Base-by-base conservation (phyloP, 2,113 vertebrate genomes). In the Panurus biarmicus region DNA sequence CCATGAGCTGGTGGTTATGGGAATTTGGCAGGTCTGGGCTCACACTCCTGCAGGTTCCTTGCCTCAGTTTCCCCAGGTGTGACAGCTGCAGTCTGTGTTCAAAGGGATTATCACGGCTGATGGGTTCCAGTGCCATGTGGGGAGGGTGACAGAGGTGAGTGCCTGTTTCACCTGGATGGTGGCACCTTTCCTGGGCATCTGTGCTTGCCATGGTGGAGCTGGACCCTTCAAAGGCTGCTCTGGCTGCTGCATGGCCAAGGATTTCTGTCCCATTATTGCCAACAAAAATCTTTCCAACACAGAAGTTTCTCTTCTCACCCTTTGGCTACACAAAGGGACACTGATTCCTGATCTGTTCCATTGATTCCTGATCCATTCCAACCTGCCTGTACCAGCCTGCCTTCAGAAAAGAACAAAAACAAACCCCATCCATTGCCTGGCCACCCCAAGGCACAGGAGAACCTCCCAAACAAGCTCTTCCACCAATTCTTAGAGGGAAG, bases 71-170 rank as follows among this genome's bases (percentile, higher is more conserved):
- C 82, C 82, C 82, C 74, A 22, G 51, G 26, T 1, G 2, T 7
- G 29, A 21, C 0, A 9, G 48, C 33, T 57, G 5, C 25, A 3
- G 7, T 16, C 40, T 9, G 31, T 14, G 18, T n/a, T 50, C 1
- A 0, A 28, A 57, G 47, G 64, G 69, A 28, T 4, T 4, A 0
- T 25, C 3, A 1, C 0, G 0, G 66, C 25, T 26, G 40, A 15
- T 13, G 67, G 67, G 87, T 23, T 48, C 22, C 38, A 12, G 87
- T 2, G 40, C 6, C 38, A 2, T 0, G 9, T 4, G 12, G 54
- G 60, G 88, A 73, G 12, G 29, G 77, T 2, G 14, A 14, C 40
- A 29, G 65, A 23, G 51, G 15, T 33, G 12, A 47, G 33, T 1
- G 11, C 10, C 56, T 2, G 14, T 50, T 38, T 44, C 25, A 4